Base-by-base conservation (phyloP, 35 echinoderm and acorn worm genomes). In the Patiria miniata region DNA sequence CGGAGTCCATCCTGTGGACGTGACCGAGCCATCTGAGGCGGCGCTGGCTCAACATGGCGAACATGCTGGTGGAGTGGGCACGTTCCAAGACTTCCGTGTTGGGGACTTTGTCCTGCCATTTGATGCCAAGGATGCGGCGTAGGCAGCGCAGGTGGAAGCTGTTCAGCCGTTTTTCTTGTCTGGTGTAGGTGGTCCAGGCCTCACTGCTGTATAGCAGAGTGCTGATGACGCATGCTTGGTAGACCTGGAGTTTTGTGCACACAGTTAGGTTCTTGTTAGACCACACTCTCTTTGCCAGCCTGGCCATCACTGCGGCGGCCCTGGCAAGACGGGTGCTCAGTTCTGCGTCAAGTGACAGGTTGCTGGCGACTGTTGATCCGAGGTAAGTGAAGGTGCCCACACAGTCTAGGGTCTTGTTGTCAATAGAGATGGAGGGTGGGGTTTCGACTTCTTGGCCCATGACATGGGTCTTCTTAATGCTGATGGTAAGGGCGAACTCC, bases 401-500 rank as follows among this genome's bases (percentile, higher is more conserved):
- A n/a, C n/a, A n/a, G n/a, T n/a, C n/a, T n/a, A n/a, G n/a, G n/a
- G n/a, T 51, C 37, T 78, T 57, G 26, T 83, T 83, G 40, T 22
- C 23, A 8, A 28, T 68, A 68, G 1, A 19, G 18, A 68, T 68
- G 61, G 61, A 68, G 55, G 61, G 58, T 38, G 91, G 53, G 26
- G 52, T 18, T 77, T 52, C 22, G 47, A 69, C 39, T 39, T 29
- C 34, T 37, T 87, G 83, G 28, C 40, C 47, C 73, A 87, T 42
- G 34, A 79, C 90, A 34, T 91, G 10, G 22, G 51, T 93, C 73
- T 88, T 89, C 68, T 93, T 38, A 1, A 93, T 10, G 85, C 79
- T 93, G 85, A 88, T 93, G 30, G 91, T 83, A 21, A 93, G 52
- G 9, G 77, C 61, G 36, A 93, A 88, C 21, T 86, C n/a, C 34